Evolutionary conservation across 2,797 vertebrate species (phyloP).

Genomic region (Cyclura pinguis): DNA sequence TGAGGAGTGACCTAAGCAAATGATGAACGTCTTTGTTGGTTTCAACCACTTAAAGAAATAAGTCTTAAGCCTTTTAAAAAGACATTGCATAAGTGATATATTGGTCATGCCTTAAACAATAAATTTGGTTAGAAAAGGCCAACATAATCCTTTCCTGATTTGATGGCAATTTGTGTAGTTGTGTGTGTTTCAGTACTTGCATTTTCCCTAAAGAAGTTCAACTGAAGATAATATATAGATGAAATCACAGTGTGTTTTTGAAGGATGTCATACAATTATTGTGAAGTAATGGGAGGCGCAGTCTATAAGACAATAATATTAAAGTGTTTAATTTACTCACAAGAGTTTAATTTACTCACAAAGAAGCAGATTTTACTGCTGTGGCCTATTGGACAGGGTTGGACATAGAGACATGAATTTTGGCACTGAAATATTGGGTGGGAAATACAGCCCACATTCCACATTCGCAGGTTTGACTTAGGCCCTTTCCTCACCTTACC

Average conservation of each 20-base stretch:
- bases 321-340: not conserved
- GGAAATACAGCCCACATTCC: too few relatives aligned
- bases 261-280: not conserved
- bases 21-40: constrained; percentile 15
- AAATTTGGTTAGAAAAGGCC: not conserved
- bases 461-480: too few relatives aligned
- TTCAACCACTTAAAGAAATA: not conserved
- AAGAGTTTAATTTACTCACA: not conserved
- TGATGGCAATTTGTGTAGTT: constrained; percentile 63
- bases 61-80: constrained; percentile 36
- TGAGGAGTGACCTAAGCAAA: constrained; percentile 40
- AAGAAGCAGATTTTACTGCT: not conserved
- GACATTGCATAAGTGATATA: not conserved
- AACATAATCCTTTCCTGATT: constrained; percentile 26
- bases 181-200: constrained; percentile 15
- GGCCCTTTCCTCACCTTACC: too few relatives aligned
- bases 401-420: not conserved
- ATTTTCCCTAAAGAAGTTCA: constrained; percentile 53
- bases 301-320: not conserved
- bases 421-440: not conserved
- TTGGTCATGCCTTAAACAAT: constrained; percentile 53
- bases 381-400: not conserved
- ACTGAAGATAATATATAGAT: constrained; percentile 17
- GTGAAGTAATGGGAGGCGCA: not conserved
- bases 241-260: not conserved